A percentile compares a stretch with the other conserved stretches of the same genome.
Evolutionary conservation across 2,797 vertebrate species (phyloP).

Genomic region (Borostomias antarcticus): DNA sequence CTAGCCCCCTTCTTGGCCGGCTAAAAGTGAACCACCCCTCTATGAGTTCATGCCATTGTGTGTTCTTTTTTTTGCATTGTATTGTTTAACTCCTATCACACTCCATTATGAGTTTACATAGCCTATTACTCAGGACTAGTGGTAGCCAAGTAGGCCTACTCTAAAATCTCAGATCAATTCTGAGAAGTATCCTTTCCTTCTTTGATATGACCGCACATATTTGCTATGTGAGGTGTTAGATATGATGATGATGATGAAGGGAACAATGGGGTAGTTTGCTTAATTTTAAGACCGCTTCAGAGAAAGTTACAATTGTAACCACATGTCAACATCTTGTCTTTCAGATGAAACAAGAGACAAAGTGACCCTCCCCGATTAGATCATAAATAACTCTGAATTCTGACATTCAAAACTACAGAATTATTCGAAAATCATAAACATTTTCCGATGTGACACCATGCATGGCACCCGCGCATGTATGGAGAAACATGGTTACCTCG

Average conservation of each 20-base stretch:
- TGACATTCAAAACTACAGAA: not conserved
- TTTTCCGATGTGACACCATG: not conserved
- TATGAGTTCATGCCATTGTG: not conserved
- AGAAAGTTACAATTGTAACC: slow-evolving; percentile 21
- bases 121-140: not conserved
- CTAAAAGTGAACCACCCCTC: slow-evolving; percentile 56
- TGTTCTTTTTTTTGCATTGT: not conserved
- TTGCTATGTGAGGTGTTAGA: not conserved
- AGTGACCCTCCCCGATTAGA: not conserved
- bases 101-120: not conserved
- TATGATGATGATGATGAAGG: not conserved
- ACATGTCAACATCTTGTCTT: not conserved
- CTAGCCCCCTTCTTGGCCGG: slow-evolving; percentile 48
- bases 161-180: no score
- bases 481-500: not conserved
- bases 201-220: no score
- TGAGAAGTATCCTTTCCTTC: no score
- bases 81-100: slow-evolving; percentile 2
- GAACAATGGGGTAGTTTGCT: not conserved
- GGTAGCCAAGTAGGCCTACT: no score
- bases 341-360: not conserved
- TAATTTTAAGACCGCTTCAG: not conserved
- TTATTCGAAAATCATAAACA: not conserved
- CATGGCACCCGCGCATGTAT: not conserved
- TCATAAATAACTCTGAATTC: not conserved